Evolutionary conservation across 2,113 vertebrate species (phyloP), one percentile per base, ranked within the genome.

Genomic region (Sarotherodon lohbergeri): DNA sequence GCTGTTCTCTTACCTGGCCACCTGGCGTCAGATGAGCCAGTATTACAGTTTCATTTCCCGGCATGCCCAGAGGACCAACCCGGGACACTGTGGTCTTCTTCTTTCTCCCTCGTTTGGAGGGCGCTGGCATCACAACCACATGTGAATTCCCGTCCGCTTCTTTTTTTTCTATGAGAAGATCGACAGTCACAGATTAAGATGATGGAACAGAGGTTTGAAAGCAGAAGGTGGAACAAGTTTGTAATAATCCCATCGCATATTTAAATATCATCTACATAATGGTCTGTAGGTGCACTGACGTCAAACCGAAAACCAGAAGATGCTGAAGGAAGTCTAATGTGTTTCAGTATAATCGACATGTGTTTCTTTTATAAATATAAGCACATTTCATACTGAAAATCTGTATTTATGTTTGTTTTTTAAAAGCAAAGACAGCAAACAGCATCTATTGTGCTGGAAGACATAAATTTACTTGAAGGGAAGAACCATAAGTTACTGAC

Each of bases 101-200:
- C 90, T 97, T 97, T 83, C 96, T 93, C 52, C 97, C 96, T 81
- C 96, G 91, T 86, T 97, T 97, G 2, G 96, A 96, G 13, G 96
- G 95, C 0, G 96, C 56, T 1, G 96, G 96, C 92, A 96, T 96
- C 88, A 97, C 94, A 0, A 96, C 94, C 5, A 96, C 93, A n/a
- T 94, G 98, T 92, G 98, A 95, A 63, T 97, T 93, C n/a, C 96
- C 97, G 1, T 97, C 97, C 9, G 97, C 97, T 82, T 98, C 97
- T 17, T 98, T 98, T 94, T 98, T 98, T 78, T 99, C 98, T 92
- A 95, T 93, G 95, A 92, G 29, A 84, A 34, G 5, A 86, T 82
- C 2, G 17, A 84, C 27, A 84, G 50, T 5, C 63, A 54, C 10
- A 24, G n/a, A 7, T 88, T 52, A 59, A 46, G 6, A 85, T n/a